These are phyloP conservation scores for Sylvia atricapilla DNA, from an alignment of 2,113 vertebrate species.

Conservation along the genomic window DNA sequence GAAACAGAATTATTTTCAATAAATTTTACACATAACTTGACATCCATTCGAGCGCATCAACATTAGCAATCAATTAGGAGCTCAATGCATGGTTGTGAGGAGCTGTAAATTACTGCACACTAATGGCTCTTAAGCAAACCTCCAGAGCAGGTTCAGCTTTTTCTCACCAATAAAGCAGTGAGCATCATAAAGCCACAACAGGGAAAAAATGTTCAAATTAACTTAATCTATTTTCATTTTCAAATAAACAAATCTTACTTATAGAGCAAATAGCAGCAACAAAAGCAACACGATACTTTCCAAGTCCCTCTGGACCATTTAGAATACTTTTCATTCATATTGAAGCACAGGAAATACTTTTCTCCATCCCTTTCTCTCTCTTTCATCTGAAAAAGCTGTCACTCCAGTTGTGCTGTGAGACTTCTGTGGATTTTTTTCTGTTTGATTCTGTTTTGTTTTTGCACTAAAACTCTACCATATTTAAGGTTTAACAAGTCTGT, in stretches of 20 bases:
- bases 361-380: neutral
- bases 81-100: neutral
- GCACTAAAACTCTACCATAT: neutral
- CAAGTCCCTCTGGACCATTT: neutral
- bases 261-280: neutral
- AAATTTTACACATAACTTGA: constrained; percentile 23
- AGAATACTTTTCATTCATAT: neutral
- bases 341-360: neutral
- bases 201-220: neutral
- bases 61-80: constrained; percentile 50
- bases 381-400: neutral
- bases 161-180: neutral
- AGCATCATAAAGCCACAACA: neutral
- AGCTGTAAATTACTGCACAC: constrained; percentile 9
- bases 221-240: constrained; percentile 19
- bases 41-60: neutral
- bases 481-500: neutral
- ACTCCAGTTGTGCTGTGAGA: neutral
- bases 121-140: constrained; percentile 13
- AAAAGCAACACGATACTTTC: neutral
- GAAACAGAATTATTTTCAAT: constrained; percentile 7
- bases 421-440: neutral
- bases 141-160: neutral
- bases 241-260: neutral
- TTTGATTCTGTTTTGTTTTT: neutral